These are phyloP conservation scores for Agriotes lineatus DNA, from an alignment of 2,888 invertebrate genomes.

Conservation along the genomic window DNA sequence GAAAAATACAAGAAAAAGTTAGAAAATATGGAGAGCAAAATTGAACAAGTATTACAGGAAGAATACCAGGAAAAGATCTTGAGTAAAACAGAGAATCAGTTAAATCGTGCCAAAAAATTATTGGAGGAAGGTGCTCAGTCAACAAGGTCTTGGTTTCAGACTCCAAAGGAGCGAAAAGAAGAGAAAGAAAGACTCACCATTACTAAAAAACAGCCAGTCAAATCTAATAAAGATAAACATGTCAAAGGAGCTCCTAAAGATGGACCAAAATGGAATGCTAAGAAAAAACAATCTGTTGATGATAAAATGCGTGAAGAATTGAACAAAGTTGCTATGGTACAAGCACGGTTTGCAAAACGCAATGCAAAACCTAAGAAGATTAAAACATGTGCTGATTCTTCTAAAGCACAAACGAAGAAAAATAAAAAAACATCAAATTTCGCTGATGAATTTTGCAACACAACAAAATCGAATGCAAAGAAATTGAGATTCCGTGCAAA, in stretches of 20 bases:
- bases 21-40: constrained; percentile 80
- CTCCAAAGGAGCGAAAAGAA: constrained; percentile 79
- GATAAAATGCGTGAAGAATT: constrained; percentile 75
- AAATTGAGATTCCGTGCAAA: constrained; percentile 75
- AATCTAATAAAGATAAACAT: constrained; percentile 57
- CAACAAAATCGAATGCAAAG: constrained; percentile 80
- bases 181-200: constrained; percentile 78
- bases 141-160: constrained; percentile 86
- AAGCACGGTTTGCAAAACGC: constrained; percentile 86
- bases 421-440: constrained; percentile 80
- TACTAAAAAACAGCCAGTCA: constrained; percentile 53
- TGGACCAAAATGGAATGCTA: constrained; percentile 3
- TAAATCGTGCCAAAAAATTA: constrained; percentile 78
- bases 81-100: constrained; percentile 86
- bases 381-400: constrained; percentile 70
- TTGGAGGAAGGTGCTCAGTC: constrained; percentile 68
- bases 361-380: constrained; percentile 79
- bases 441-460: constrained; percentile 84
- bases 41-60: constrained; percentile 85
- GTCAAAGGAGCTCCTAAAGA: constrained; percentile 66
- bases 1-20: constrained; percentile 86
- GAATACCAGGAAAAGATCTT: constrained; percentile 87
- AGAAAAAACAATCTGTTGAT: constrained; percentile 63
- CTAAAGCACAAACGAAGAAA: constrained; percentile 50
- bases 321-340: constrained; percentile 82